These are phyloP conservation scores for Leptobrachium leishanense DNA, from an alignment of 2,113 vertebrate species.

Conservation along the genomic window DNA sequence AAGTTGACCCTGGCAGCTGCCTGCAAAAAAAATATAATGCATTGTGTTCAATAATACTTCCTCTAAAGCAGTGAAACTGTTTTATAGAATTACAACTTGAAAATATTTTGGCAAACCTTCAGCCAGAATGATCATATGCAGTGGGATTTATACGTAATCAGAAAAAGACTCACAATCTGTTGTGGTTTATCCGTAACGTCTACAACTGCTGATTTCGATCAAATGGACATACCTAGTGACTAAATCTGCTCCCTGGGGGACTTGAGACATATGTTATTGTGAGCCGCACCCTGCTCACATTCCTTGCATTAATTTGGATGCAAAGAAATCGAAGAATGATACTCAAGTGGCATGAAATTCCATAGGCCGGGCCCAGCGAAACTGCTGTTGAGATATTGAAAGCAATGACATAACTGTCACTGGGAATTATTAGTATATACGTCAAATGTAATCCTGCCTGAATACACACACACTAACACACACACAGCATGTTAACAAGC, in stretches of 20 bases:
- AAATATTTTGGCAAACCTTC: constrained; percentile 50
- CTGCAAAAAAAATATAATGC: no score
- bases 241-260: constrained; percentile 64
- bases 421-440: background rate
- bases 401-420: background rate
- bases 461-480: no score
- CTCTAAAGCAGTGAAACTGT: background rate
- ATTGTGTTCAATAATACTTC: no score
- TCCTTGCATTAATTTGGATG: constrained; percentile 57
- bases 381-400: background rate
- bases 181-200: constrained; percentile 60
- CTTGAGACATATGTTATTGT: constrained; percentile 52
- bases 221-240: constrained; percentile 66
- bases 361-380: background rate
- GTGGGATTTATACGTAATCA: constrained; percentile 54
- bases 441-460: no score
- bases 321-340: constrained; percentile 12
- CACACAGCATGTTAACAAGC: no score
- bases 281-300: constrained; percentile 60
- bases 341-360: background rate
- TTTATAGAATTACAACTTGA: constrained; percentile 14
- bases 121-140: constrained; percentile 53
- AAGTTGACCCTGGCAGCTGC: no score
- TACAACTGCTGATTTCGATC: constrained; percentile 61
- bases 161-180: constrained; percentile 66